Conservation (phyloP, 2,113 vertebrate species). For the Anarrhichthys ocellatus region DNA sequence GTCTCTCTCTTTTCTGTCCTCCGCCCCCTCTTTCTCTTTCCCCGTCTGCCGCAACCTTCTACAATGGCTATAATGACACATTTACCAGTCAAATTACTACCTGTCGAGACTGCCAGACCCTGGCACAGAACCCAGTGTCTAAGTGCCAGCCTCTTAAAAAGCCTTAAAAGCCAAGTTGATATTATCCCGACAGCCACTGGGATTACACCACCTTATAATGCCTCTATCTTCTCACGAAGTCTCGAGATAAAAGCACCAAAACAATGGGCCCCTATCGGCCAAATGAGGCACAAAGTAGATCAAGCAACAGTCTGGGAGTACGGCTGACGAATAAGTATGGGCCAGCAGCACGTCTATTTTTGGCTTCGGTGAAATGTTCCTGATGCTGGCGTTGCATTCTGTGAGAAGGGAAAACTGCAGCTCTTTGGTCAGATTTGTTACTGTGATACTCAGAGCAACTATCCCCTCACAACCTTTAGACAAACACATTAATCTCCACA, state of each 20-base stretch:
- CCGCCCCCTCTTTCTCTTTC: conserved; percentile 40
- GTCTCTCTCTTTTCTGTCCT: conserved; percentile 8
- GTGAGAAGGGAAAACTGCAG: conserved; percentile 50
- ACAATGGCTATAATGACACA: conserved; percentile 79
- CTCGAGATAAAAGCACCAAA: conserved; percentile 56
- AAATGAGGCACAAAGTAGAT: conserved; percentile 40
- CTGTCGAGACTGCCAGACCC: conserved; percentile 70
- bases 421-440: conserved; percentile 46
- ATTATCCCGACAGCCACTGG: conserved; percentile 67
- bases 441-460: conserved; percentile 35
- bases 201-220: conserved; percentile 48
- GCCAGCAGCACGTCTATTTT: conserved; percentile 56
- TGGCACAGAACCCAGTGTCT: conserved; percentile 61
- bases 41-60: conserved; percentile 57
- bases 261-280: conserved; percentile 47
- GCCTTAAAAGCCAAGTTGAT: conserved; percentile 67
- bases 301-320: conserved; percentile 34
- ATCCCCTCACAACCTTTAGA: conserved; percentile 48
- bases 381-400: conserved; percentile 32
- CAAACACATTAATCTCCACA: conserved; percentile 73
- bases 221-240: conserved; percentile 50
- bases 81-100: conserved; percentile 81
- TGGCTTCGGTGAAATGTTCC: conserved; percentile 55
- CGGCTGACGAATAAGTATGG: conserved; percentile 30
- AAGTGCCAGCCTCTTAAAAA: conserved; percentile 68